A percentile compares a stretch with the other conserved stretches of the same genome.
phyloP scores from a whole-genome alignment of 2,113 vertebrate species.

The Epinephelus lanceolatus region DNA sequence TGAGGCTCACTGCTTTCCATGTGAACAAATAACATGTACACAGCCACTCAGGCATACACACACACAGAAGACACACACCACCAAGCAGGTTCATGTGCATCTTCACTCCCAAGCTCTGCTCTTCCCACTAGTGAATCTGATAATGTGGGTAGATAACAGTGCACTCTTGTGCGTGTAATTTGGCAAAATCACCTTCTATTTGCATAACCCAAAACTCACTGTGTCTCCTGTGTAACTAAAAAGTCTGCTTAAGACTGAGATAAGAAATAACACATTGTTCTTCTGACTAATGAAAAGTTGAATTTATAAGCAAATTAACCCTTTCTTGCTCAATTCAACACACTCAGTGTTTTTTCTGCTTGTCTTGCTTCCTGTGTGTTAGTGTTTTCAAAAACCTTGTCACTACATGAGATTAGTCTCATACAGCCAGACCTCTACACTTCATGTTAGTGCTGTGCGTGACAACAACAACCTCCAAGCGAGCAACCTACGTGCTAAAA shows the following conservation, averaged over 20 bases:
- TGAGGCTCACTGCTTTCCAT: conserved; percentile 38
- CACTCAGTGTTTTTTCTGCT: too few species aligned
- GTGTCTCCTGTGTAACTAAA: not conserved
- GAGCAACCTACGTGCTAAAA: too few species aligned
- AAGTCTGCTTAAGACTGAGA: not conserved
- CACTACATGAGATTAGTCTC: too few species aligned
- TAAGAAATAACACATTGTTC: not conserved
- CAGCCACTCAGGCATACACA: conserved; percentile 25
- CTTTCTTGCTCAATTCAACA: too few species aligned
- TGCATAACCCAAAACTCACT: not conserved
- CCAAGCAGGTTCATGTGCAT: conserved; percentile 6
- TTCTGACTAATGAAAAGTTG: not conserved
- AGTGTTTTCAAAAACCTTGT: too few species aligned
- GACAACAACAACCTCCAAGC: too few species aligned
- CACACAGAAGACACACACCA: not conserved
- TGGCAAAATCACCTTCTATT: not conserved
- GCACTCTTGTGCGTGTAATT: not conserved
- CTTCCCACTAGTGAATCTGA: not conserved
- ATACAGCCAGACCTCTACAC: too few species aligned
- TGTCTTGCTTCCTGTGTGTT: too few species aligned
- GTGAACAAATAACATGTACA: conserved; percentile 46
- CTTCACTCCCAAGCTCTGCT: not conserved
- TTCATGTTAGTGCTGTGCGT: too few species aligned
- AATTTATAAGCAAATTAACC: not conserved
- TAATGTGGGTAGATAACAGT: not conserved